A percentile compares a stretch with the other conserved stretches of the same genome.
phyloP scores from a whole-genome alignment of 2,113 vertebrate genomes.

The Isichthys henryi region DNA sequence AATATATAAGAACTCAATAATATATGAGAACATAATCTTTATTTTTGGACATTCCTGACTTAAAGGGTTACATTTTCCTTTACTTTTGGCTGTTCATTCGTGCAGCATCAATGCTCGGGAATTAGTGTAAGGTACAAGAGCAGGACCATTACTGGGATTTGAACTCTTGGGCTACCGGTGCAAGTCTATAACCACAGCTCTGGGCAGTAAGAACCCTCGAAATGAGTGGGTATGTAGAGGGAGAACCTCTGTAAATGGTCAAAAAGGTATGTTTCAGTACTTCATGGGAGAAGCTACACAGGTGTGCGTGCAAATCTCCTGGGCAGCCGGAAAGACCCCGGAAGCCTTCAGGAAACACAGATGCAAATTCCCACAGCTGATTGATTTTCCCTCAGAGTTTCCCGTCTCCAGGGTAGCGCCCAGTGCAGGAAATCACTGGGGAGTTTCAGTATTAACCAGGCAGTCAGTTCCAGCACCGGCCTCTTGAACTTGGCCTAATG shows the following conservation, averaged over 20 bases:
- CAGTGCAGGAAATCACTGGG: conserved; percentile 48
- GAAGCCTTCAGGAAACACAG: conserved; percentile 25
- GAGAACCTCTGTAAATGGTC: neutral
- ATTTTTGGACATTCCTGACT: neutral
- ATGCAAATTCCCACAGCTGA: conserved; percentile 55
- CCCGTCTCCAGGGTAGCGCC: conserved; percentile 24
- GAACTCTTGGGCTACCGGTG: too few species aligned
- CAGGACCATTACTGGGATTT: neutral
- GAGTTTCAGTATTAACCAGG: conserved; percentile 71
- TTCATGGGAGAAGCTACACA: neutral
- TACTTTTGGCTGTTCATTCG: neutral
- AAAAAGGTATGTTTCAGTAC: neutral
- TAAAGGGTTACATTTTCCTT: neutral
- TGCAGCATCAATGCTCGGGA: neutral
- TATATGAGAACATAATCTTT: neutral
- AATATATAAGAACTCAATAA: neutral
- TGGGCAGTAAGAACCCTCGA: neutral
- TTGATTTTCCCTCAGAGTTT: conserved; percentile 40
- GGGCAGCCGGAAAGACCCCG: neutral
- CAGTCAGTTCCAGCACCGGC: conserved; percentile 72
- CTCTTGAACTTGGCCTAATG: conserved; percentile 74
- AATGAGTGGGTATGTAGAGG: neutral
- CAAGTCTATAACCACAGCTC: neutral
- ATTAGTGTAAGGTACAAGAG: neutral
- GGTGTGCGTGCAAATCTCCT: neutral